Conservation (phyloP, 2,113 vertebrate genomes). For the Xiphophorus couchianus region DNA sequence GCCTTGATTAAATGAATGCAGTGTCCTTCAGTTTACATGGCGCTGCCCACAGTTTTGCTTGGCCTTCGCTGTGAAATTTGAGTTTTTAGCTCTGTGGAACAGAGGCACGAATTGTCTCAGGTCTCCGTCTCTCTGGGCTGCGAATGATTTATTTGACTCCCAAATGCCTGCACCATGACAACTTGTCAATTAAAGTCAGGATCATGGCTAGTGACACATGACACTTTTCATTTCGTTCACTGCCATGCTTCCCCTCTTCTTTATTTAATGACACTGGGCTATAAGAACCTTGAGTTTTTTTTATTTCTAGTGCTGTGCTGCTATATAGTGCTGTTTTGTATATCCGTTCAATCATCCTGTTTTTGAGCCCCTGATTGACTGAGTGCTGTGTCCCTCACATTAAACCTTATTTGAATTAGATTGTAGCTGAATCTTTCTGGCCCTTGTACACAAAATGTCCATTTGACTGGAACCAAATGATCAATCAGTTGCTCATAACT, state of each 20-base stretch:
- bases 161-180: conserved; percentile 67
- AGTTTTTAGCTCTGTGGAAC: conserved; percentile 28
- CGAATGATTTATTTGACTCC: conserved; percentile 69
- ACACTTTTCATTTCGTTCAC: conserved; percentile 76
- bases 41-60: conserved; percentile 11
- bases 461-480: conserved; percentile 11
- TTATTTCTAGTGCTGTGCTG: conserved; percentile 34
- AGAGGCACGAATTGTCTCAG: conserved; percentile 43
- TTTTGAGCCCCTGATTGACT: conserved; percentile 34
- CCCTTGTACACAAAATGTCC: conserved; percentile 18
- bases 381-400: conserved; percentile 22
- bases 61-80: conserved; percentile 11
- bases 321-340: conserved; percentile 23
- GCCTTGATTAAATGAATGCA: conserved; percentile 12
- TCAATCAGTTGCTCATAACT: conserved; percentile 12
- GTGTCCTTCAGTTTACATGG: conserved; percentile 2
- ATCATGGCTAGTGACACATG: conserved; percentile 72
- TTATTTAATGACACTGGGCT: conserved; percentile 66
- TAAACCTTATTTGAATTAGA: conserved; percentile 39
- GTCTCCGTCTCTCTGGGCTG: conserved; percentile 54
- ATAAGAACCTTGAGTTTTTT: conserved; percentile 44
- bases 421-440: conserved; percentile 24
- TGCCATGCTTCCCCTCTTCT: conserved; percentile 48
- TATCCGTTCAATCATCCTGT: conserved; percentile 11
- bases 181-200: conserved; percentile 80